These are phyloP conservation scores for Platysteira castanea DNA, from an alignment of 2,113 vertebrate genomes.

Conservation along the genomic window DNA sequence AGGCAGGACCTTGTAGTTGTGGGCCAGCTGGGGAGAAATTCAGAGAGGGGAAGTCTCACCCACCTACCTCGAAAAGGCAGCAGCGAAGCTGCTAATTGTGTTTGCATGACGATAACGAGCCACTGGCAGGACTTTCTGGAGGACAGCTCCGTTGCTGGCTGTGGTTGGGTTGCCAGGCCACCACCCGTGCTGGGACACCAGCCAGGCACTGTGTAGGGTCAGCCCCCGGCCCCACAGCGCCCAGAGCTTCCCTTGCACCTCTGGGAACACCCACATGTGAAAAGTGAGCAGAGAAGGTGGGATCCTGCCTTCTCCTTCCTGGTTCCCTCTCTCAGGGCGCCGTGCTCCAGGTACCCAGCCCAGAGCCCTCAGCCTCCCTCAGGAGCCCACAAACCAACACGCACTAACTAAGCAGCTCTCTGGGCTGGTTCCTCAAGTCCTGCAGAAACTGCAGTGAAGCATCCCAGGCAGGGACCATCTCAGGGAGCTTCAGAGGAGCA, in stretches of 20 bases:
- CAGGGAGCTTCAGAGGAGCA: not conserved
- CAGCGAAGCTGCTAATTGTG: not conserved
- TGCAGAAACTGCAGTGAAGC: not conserved
- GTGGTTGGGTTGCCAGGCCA: not conserved
- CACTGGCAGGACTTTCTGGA: not conserved
- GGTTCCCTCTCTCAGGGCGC: not conserved
- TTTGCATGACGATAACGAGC: not conserved
- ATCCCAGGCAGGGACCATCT: not conserved
- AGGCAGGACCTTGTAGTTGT: constrained; percentile 28
- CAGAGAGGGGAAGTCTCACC: not conserved
- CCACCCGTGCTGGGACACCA: rapidly evolving
- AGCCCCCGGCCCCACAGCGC: not conserved
- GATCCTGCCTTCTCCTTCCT: not conserved
- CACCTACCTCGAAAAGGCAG: not conserved
- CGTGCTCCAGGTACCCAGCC: rapidly evolving
- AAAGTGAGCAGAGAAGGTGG: not conserved
- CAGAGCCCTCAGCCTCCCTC: not conserved
- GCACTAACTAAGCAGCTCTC: not conserved
- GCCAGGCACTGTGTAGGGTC: not conserved
- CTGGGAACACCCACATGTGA: rapidly evolving
- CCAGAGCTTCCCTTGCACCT: not conserved
- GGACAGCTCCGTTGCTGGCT: not conserved
- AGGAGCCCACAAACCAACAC: rapidly evolving
- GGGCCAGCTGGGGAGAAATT: not conserved
- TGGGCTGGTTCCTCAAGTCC: not conserved